Evolutionary conservation across 2,797 vertebrate species (phyloP).

Genomic region (Malacoraja senta): DNA sequence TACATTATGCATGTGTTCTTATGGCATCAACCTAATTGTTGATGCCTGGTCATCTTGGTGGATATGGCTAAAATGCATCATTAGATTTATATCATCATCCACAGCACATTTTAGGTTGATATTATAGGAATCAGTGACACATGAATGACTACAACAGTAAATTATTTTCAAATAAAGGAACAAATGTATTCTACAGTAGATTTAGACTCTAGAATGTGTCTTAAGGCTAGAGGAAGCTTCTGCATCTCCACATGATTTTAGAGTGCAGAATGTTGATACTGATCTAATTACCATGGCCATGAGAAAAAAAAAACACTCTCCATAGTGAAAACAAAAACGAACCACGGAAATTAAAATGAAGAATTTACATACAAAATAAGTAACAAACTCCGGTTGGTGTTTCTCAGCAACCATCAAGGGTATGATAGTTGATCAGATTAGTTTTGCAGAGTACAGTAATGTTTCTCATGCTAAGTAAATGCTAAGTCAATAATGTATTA

Average conservation of each 20-base stretch:
- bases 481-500: not conserved
- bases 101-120: not conserved
- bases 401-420: not conserved
- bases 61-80: not conserved
- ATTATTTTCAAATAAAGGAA: not conserved
- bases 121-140: not conserved
- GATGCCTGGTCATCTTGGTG: not conserved
- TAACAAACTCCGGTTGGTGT: too few species aligned
- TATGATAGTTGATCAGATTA: not conserved
- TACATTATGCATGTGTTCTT: not conserved
- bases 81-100: not conserved
- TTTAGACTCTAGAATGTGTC: not conserved
- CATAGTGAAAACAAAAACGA: not conserved
- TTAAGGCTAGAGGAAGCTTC: not conserved
- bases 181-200: not conserved
- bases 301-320: not conserved
- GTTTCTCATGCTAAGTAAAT: not conserved
- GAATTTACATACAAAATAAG: not conserved
- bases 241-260: not conserved
- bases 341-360: not conserved
- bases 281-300: not conserved
- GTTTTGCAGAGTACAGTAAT: not conserved
- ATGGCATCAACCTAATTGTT: not conserved
- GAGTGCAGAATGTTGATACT: not conserved
- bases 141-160: not conserved